Percentiles rank a stretch among this genome's conserved stretches.
Conservation (phyloP, 2,113 vertebrate species). For the Pterophyllum scalare region DNA sequence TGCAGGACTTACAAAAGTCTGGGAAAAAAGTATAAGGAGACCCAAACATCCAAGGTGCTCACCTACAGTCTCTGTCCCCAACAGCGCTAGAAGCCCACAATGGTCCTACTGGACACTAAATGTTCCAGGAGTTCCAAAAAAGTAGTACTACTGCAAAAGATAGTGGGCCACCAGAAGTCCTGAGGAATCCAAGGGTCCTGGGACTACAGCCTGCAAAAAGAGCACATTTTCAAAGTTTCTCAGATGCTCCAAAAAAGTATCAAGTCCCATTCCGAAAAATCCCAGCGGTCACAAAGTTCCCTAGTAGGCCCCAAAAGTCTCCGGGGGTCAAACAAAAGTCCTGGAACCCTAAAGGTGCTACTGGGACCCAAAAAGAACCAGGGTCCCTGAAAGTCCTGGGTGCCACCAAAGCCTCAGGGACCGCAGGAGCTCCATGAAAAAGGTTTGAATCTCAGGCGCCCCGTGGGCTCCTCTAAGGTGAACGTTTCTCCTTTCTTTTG, state of each 20-base stretch:
- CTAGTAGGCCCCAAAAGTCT: background rate
- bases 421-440: too few species aligned
- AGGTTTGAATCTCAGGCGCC: background rate
- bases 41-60: background rate
- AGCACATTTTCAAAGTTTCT: background rate
- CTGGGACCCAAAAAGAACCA: background rate
- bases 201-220: background rate
- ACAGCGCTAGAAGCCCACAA: too few species aligned
- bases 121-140: too few species aligned
- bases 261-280: background rate
- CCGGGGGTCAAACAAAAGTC: background rate
- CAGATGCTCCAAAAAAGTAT: background rate
- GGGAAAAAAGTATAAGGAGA: background rate
- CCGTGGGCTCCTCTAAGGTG: too few species aligned
- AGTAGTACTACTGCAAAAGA: too few species aligned
- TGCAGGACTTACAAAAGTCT: background rate
- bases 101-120: too few species aligned
- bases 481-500: too few species aligned
- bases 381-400: background rate
- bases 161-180: too few species aligned
- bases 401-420: background rate
- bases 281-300: background rate
- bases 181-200: background rate
- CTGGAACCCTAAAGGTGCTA: too few species aligned
- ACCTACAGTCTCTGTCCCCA: background rate